These are phyloP conservation scores for Pangasius krempfi DNA, from an alignment of 2,797 vertebrate species.

Conservation along the genomic window DNA sequence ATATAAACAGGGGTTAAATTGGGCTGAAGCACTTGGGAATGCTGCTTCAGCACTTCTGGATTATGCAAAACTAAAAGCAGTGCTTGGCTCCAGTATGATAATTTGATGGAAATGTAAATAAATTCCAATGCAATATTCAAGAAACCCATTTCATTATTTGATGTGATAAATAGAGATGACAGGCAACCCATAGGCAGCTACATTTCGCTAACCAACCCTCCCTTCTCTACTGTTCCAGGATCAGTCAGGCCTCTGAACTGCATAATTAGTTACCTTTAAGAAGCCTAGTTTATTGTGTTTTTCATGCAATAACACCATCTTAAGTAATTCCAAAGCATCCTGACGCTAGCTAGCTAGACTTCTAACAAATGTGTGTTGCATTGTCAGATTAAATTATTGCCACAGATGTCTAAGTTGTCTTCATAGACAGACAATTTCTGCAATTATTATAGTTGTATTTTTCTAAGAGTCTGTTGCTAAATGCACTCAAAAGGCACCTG, in stretches of 20 bases:
- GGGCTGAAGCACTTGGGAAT: not conserved
- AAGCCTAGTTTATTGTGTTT: not conserved
- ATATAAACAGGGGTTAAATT: not conserved
- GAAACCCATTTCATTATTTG: not conserved
- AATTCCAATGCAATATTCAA: not conserved
- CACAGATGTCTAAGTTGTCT: not conserved
- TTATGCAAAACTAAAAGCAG: not conserved
- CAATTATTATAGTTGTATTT: not conserved
- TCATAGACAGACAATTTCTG: not conserved
- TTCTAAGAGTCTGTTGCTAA: not conserved
- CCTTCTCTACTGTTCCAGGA: not conserved
- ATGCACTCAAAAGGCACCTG: not conserved
- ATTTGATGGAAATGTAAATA: slow-evolving; percentile 6
- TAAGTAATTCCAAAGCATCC: not conserved
- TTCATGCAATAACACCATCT: not conserved
- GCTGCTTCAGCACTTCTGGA: not conserved
- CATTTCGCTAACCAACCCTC: not conserved
- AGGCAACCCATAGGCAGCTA: not conserved
- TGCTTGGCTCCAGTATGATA: not conserved
- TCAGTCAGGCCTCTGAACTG: not conserved
- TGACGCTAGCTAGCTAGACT: not conserved
- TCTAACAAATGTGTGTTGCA: not conserved
- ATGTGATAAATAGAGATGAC: not conserved
- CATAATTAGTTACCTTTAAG: not conserved
- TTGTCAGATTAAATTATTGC: not conserved